phyloP scores from a whole-genome alignment of 2,888 invertebrate species.

The Volucella bombylans region DNA sequence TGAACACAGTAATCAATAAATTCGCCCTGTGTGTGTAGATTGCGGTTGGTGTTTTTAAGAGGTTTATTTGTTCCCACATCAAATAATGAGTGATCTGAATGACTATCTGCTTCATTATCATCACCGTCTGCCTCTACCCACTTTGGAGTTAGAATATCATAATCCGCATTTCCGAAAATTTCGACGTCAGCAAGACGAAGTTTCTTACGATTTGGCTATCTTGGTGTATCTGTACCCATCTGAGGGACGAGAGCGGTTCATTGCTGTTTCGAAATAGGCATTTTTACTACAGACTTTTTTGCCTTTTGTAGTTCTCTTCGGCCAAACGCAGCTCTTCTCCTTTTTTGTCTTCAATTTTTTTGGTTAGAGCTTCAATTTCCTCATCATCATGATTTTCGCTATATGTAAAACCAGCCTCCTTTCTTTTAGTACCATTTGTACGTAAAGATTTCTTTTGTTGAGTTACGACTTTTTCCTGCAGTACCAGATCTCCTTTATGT shows the following conservation, averaged over 20 bases:
- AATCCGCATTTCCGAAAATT: slow-evolving; percentile 69
- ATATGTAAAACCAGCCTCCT: slow-evolving; percentile 76
- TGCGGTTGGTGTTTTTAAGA: slow-evolving; percentile 74
- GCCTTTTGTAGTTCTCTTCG: slow-evolving; percentile 45
- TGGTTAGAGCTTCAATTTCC: slow-evolving; percentile 71
- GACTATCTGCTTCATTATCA: slow-evolving; percentile 64
- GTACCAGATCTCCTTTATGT: slow-evolving; percentile 45
- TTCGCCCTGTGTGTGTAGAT: slow-evolving; percentile 69
- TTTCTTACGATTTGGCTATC: slow-evolving; percentile 59
- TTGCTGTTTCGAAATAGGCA: slow-evolving; percentile 59
- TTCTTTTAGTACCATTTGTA: slow-evolving; percentile 75
- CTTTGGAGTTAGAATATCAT: slow-evolving; percentile 75
- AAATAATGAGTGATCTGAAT: slow-evolving; percentile 47
- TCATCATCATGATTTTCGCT: slow-evolving; percentile 76
- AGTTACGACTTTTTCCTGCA: slow-evolving; percentile 53
- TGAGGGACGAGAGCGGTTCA: not conserved
- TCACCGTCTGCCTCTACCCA: slow-evolving; percentile 75
- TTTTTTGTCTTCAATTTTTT: slow-evolving; percentile 65
- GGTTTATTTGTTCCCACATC: slow-evolving; percentile 49
- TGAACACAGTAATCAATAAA: slow-evolving; percentile 74
- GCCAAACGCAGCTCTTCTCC: slow-evolving; percentile 51
- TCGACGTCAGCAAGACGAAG: slow-evolving; percentile 56
- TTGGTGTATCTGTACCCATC: slow-evolving; percentile 50
- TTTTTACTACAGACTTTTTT: slow-evolving; percentile 65
- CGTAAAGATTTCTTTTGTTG: slow-evolving; percentile 76